Conservation (phyloP, 2,888 invertebrate genomes). For the Endomychus coccineus region DNA sequence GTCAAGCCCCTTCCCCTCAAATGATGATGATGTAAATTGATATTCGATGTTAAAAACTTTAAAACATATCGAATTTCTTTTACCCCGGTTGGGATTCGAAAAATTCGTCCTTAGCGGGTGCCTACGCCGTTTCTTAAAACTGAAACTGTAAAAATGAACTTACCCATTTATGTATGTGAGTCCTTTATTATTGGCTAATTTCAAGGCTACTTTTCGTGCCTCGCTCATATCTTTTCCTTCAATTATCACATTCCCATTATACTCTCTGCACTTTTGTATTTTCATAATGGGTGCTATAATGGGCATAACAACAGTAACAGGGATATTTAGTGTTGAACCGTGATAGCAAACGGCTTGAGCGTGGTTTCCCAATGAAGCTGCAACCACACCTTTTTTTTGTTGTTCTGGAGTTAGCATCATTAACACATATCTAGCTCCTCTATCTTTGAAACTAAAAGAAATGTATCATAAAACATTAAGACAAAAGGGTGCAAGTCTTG, state of each 20-base stretch:
- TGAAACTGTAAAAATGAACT: no score
- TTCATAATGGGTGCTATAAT: constrained; percentile 93
- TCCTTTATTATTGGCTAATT: constrained; percentile 60
- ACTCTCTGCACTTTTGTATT: constrained; percentile 77
- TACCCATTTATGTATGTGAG: constrained; percentile 85
- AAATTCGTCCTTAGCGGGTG: no score
- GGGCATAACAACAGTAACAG: constrained; percentile 88
- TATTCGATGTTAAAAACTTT: no score
- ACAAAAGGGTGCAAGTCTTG: no score
- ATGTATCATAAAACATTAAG: no score
- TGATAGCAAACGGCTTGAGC: constrained; percentile 74
- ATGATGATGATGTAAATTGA: no score
- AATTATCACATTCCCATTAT: constrained; percentile 77
- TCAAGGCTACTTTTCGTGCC: constrained; percentile 73
- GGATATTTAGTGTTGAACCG: constrained; percentile 53
- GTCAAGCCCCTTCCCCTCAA: no score
- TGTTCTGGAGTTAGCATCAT: constrained; percentile 66
- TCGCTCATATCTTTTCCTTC: constrained; percentile 78
- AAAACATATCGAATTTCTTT: no score
- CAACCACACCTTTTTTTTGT: constrained; percentile 72
- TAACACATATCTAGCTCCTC: constrained; percentile 84
- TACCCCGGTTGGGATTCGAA: no score
- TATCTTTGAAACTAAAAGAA: constrained; percentile 76
- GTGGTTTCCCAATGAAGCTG: constrained; percentile 92
- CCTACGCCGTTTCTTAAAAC: no score